These are phyloP conservation scores for Cryptophagus acutangulus DNA, from an alignment of 2,888 invertebrate species.

Conservation along the genomic window DNA sequence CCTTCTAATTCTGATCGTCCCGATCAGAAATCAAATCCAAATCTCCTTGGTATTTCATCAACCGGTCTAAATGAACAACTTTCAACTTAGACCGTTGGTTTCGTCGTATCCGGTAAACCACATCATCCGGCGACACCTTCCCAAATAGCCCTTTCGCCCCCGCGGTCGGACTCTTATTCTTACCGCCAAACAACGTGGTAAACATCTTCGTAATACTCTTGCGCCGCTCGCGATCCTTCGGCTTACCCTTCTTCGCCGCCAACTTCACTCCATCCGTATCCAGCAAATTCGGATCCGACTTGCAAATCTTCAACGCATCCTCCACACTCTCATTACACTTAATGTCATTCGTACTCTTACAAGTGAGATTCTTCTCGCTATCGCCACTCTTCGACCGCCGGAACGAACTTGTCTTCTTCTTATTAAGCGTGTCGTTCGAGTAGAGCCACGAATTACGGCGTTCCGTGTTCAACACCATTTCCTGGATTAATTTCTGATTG, in stretches of 20 bases:
- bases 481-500: constrained; percentile 77
- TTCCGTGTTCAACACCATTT: constrained; percentile 57
- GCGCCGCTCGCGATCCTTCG: constrained; percentile 66
- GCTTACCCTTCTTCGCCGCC: constrained; percentile 46
- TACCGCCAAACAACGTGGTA: constrained; percentile 77
- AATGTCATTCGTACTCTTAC: constrained; percentile 29
- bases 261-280: constrained; percentile 32
- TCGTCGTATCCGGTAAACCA: no score
- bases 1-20: no score
- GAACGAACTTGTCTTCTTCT: constrained; percentile 38
- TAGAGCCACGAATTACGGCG: constrained; percentile 38
- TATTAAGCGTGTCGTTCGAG: constrained; percentile 41
- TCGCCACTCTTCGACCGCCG: constrained; percentile 41
- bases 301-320: constrained; percentile 35
- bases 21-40: no score
- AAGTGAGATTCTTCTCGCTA: constrained; percentile 9
- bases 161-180: constrained; percentile 58
- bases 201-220: constrained; percentile 81
- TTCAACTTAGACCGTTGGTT: no score
- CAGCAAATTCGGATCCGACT: constrained; percentile 46
- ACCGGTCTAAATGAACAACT: no score
- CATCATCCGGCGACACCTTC: constrained; percentile 58
- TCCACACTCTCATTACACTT: constrained; percentile 10
- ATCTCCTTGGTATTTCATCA: no score
- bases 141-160: constrained; percentile 52